Base-by-base conservation (phyloP, 2,113 vertebrate genomes). In the Poecile atricapillus region DNA sequence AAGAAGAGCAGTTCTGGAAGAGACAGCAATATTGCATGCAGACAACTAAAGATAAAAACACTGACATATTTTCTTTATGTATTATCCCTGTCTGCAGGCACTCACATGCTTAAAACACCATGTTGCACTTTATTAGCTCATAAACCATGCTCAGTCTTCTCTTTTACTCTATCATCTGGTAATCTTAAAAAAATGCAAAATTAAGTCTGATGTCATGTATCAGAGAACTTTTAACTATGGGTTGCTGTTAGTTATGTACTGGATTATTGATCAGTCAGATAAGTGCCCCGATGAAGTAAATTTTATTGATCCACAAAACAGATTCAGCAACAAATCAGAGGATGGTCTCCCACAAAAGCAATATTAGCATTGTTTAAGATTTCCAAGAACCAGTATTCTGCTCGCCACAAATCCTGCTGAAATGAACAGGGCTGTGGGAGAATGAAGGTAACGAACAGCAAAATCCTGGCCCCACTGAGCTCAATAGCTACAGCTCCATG, bases 31-130 rank as follows among this genome's bases (percentile, higher is more conserved):
- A 87, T 62, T 65, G 69, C 60, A 92, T 12, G 21, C 74, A 89
- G 87, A 94, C 53, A 93, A 92, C 87, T 74, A 74, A 87, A 88
- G 79, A 87, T 87, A 96, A 92, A 80, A 89, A 41, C 39, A 43
- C 31, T 41, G 65, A 92, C 78, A 78, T 52, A 47, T 75, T 94
- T 86, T 56, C 78, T 93, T 93, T 80, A 74, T 46, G 24, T 68
- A 31, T 83, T 70, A 84, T 50, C 68, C 27, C 35, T 62, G 27
- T 87, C 84, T 76, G 82, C 69, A 90, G 81, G 83, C 70, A 70
- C 59, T 83, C 86, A 88, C 67, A 87, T 60, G 80, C 64, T 77
- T 89, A 93, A 92, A 60, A 69, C 68, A 86, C 73, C 39, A 52
- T 31, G 46, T 31, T 59, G 62, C 49, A 69, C 41, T 92, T 95